Evolutionary conservation across 2,797 vertebrate genomes (phyloP).

Genomic region (Numenius phaeopus): DNA sequence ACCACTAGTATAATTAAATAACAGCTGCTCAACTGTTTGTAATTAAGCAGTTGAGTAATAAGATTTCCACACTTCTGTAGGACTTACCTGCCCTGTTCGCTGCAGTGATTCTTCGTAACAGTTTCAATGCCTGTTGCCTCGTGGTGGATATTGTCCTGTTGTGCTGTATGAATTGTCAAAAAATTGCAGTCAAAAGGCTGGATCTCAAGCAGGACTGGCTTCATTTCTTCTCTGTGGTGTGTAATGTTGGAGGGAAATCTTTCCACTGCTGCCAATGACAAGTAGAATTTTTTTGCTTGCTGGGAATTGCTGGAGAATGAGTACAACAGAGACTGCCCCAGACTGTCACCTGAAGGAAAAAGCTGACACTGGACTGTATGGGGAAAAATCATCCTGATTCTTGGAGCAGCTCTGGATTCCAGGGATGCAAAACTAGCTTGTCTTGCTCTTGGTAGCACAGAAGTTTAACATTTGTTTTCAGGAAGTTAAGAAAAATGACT

Average conservation of each 20-base stretch:
- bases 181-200: background rate
- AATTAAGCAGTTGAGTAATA: background rate
- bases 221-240: background rate
- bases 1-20: background rate
- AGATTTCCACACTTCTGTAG: background rate
- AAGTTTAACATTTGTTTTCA: background rate
- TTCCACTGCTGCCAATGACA: background rate
- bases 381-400: background rate
- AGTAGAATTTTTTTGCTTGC: background rate
- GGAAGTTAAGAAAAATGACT: background rate
- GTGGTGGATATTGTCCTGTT: background rate
- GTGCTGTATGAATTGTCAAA: background rate
- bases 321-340: background rate
- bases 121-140: background rate
- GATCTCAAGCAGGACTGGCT: background rate
- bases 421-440: background rate
- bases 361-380: accelerated
- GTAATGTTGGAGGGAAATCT: background rate
- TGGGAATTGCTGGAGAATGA: background rate
- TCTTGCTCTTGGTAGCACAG: background rate
- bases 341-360: background rate
- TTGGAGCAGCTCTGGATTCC: background rate
- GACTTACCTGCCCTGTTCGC: background rate
- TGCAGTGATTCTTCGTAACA: background rate
- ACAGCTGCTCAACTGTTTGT: background rate